Evolutionary conservation across 2,888 invertebrate genomes (phyloP).

Genomic region (Lepidonotus clava): DNA sequence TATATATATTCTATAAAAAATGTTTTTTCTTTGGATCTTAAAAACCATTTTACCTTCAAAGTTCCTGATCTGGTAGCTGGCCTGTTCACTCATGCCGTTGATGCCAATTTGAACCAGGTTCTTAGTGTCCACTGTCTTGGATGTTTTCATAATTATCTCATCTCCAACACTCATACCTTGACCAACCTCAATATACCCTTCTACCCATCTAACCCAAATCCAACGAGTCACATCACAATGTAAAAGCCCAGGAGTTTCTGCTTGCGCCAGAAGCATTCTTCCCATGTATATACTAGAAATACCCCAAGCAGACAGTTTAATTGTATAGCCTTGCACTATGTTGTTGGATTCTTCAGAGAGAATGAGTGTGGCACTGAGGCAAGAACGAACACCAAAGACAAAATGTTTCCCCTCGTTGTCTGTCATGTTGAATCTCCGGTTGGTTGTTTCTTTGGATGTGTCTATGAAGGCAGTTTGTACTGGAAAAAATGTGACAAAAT

Average conservation of each 20-base stretch:
- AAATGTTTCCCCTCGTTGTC: background rate
- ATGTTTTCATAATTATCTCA: background rate
- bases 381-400: background rate
- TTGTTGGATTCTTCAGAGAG: background rate
- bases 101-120: background rate
- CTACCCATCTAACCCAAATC: background rate
- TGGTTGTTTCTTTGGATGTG: background rate
- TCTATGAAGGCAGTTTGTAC: background rate
- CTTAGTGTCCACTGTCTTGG: background rate
- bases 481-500: too few species aligned
- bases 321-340: background rate
- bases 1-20: too few species aligned
- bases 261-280: background rate
- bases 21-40: too few species aligned
- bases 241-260: background rate
- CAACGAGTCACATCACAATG: background rate
- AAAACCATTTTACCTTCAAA: background rate
- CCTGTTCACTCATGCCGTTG: background rate
- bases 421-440: background rate
- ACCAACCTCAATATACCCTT: background rate
- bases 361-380: background rate
- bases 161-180: slow-evolving; percentile 22
- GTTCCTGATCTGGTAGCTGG: background rate
- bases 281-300: background rate
- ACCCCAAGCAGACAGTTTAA: background rate